A percentile compares a stretch with the other conserved stretches of the same genome.
Evolutionary conservation across 2,113 vertebrate genomes (phyloP).

Genomic region (Nothoprocta pentlandii): DNA sequence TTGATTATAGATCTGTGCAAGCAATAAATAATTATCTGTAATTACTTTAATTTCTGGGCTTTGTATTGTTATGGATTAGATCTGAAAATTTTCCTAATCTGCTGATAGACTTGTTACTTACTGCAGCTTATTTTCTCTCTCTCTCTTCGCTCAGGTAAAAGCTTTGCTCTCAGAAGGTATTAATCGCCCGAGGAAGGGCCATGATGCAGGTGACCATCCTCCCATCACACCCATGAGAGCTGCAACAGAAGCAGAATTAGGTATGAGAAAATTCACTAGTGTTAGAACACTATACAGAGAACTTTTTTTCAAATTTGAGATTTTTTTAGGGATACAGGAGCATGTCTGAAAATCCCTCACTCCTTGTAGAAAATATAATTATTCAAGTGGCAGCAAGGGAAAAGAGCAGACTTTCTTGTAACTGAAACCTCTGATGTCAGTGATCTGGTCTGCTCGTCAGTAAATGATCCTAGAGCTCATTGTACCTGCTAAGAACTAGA

Average conservation of each 20-base stretch:
- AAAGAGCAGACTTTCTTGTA: background rate
- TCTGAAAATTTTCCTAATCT: background rate
- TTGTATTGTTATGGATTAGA: background rate
- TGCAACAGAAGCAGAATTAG: constrained; percentile 92
- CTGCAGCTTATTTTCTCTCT: background rate
- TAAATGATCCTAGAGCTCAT: background rate
- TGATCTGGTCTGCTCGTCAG: background rate
- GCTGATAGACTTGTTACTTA: background rate
- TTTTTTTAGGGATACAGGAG: background rate
- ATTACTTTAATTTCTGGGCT: background rate
- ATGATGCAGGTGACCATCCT: constrained; percentile 94
- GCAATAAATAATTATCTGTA: background rate
- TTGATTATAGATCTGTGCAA: background rate
- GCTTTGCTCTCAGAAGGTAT: constrained; percentile 87
- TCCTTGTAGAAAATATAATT: background rate
- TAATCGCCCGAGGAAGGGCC: constrained; percentile 93
- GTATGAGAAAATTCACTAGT: constrained; percentile 68
- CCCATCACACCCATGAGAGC: constrained; percentile 97
- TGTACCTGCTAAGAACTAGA: background rate
- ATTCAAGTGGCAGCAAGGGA: background rate
- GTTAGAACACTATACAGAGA: background rate
- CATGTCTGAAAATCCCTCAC: background rate
- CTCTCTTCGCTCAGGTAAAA: constrained; percentile 83
- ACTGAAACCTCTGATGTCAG: background rate
- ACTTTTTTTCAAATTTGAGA: background rate